Percentiles rank a stretch among this genome's conserved stretches.
Evolutionary conservation across 1,140 invertebrate genomes (phyloP).

Genomic region (Diuraphis noxia): DNA sequence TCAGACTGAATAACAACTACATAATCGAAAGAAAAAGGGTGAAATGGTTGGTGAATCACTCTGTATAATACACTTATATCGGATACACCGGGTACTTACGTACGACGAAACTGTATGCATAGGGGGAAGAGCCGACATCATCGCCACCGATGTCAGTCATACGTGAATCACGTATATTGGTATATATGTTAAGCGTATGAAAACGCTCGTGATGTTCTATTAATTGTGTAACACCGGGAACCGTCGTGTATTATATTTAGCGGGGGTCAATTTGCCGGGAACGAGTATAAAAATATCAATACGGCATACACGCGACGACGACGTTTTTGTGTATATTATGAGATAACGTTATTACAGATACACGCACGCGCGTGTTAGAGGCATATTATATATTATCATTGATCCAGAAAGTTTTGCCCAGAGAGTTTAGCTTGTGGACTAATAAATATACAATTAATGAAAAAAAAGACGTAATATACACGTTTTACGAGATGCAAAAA

Average conservation of each 20-base stretch:
- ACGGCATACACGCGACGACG: background rate
- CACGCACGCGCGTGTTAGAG: background rate
- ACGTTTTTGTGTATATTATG: background rate
- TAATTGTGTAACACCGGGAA: background rate
- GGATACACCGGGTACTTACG: background rate
- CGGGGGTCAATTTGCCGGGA: background rate
- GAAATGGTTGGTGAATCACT: background rate
- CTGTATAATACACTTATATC: background rate
- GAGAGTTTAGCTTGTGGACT: background rate
- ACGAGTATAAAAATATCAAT: background rate
- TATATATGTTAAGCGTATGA: background rate
- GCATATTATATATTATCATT: background rate
- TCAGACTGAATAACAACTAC: background rate
- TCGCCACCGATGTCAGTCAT: background rate
- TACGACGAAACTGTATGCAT: background rate
- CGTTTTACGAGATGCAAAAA: background rate
- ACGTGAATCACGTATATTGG: background rate
- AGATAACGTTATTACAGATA: background rate
- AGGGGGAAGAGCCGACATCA: background rate
- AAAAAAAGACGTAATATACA: background rate
- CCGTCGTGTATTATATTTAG: background rate
- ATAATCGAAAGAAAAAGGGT: background rate
- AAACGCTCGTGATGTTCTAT: background rate
- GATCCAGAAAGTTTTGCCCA: background rate
- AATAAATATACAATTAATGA: background rate